Evolutionary conservation across 2,888 invertebrate genomes (phyloP), one percentile per base, ranked within the genome.

Genomic region (Dexiosoma caninum): DNA sequence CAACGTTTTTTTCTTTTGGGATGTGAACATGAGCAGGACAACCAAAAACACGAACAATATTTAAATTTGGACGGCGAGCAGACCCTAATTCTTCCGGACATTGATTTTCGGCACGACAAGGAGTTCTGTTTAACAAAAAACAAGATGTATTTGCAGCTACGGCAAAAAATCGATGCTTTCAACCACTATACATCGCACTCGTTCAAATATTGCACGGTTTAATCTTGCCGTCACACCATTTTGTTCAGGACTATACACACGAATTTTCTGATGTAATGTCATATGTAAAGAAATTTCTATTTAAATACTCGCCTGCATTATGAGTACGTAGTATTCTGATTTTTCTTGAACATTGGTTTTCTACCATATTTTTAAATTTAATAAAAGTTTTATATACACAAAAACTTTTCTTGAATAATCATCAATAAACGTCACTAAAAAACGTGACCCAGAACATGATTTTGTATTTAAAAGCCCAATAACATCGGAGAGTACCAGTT

Each of bases 161-260:
- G 42, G 79, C 81, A 79, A 81, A 84, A 42, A 83, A 84, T 16
- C 69, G 69, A 12, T 84, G 64, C 83, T 75, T 21, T 83, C 83
- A 1, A 79, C 16, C 46, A 85, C 21, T 84, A 85, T 84, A 46
- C 84, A 84, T 10, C 84, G 75, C 0, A 82, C 81, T 23, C 74
- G 70, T 53, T 85, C 84, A 0, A 85, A 57, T 1, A 85, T 46
- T 0, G 82, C 83, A 5, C 83, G 46, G 40, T 86, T 85, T 9
- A 82, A 49, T 27, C 80, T 44, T 42, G 83, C 82, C 1, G 76
- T 79, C n/a, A 83, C 77, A 0, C 87, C 87, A 79, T 89, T 84
- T 66, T 84, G 84, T 69, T 84, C 75, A 3, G 82, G 82, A 16
- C 71, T 14, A 66, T 7, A 32, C 1, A 32, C 5, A 32, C 32